Evolutionary conservation across 2,113 vertebrate genomes (phyloP), one percentile per base, ranked within the genome.

Genomic region (Greenwoodochromis staneri): DNA sequence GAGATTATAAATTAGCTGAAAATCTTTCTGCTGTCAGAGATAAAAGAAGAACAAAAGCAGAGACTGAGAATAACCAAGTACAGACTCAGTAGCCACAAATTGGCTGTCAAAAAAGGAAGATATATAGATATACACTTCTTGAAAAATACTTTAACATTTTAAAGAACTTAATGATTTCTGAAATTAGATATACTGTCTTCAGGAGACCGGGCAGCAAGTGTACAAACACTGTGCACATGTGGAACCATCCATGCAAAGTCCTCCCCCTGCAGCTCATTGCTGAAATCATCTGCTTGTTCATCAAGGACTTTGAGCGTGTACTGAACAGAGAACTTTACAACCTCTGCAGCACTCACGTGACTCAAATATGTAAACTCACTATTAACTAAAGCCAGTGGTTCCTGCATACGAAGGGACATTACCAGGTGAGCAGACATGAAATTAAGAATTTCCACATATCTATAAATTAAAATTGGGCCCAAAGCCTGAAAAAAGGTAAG

Each of bases 281-380:
- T 81, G 13, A 5, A 47, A 55, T 84, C 42, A 8, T 38, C 19
- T 66, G 89, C 88, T 83, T 91, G 85, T 89, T 94, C 85, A 93
- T 90, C 90, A 93, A 87, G 78, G 66, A 76, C 57, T 6, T 38
- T 80, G 85, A 80, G 82, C 80, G 38, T 88, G 86, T 81, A 90
- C 85, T 91, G 88, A 94, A 90, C 88, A 85, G 71, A 69, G 85
- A 71, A 85, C 91, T 93, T 87, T 91, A 91, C 86, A 87, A 69
- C 73, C 85, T 82, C 69, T 80, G 85, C 86, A 94, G 91, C 89
- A 86, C 88, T 91, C 34, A 8, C 81, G 87, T 93, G 81, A 93
- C 90, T 93, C 85, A 85, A 92, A 91, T 45, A 92, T 92, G 92
- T 88, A 92, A 93, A 92, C 80, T 45, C 49, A 89, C 92, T 89